Conservation (phyloP, 2,797 vertebrate species). For the Valencia hispanica region DNA sequence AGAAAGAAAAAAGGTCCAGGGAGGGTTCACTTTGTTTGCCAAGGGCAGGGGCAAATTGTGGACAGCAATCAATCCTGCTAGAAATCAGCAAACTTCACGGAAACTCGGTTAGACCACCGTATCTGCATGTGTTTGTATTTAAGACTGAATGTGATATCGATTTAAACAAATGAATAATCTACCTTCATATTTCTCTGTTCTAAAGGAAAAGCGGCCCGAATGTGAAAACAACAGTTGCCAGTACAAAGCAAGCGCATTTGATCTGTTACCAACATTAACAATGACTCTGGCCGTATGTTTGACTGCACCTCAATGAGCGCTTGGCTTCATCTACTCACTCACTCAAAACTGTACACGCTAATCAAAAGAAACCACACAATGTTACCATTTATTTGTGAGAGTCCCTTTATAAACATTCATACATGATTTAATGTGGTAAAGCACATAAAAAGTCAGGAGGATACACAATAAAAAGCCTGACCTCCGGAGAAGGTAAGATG, state of each 20-base stretch:
- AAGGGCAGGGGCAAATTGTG: conserved; percentile 67
- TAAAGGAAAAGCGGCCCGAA: conserved; percentile 40
- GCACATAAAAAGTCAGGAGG: conserved; percentile 13
- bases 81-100: conserved; percentile 57
- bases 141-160: conserved; percentile 5
- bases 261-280: conserved; percentile 36
- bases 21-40: conserved; percentile 77
- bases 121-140: not conserved
- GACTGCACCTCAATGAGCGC: not conserved
- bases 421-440: conserved; percentile 19
- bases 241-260: conserved; percentile 40
- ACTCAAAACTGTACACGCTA: not conserved
- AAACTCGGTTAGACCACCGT: conserved; percentile 24
- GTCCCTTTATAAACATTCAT: conserved; percentile 33
- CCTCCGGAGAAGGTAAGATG: conserved; percentile 96
- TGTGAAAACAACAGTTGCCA: conserved; percentile 39
- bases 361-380: conserved; percentile 8
- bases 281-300: conserved; percentile 29
- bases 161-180: conserved; percentile 1
- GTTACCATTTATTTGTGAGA: conserved; percentile 44
- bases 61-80: conserved; percentile 52
- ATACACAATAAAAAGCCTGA: conserved; percentile 51
- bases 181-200: not conserved
- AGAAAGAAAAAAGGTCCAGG: conserved; percentile 62
- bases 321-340: not conserved